phyloP scores from a whole-genome alignment of 2,113 vertebrate species.

The Zonotrichia leucophrys region DNA sequence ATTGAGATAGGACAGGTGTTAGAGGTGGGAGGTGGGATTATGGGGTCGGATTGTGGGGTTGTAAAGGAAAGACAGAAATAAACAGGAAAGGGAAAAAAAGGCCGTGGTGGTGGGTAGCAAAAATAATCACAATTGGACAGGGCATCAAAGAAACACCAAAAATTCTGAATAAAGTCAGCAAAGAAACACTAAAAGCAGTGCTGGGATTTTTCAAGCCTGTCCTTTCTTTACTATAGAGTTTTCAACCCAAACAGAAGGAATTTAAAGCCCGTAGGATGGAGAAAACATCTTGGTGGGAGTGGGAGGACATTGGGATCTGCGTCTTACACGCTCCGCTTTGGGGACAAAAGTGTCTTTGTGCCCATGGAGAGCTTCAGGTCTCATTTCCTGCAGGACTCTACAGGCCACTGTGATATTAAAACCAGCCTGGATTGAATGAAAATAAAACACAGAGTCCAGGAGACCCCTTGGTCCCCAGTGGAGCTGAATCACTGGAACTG shows the following conservation, averaged over 20 bases:
- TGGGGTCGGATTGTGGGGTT: background rate
- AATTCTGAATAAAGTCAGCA: background rate
- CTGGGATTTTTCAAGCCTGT: background rate
- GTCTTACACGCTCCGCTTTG: fast-evolving
- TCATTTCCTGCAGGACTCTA: background rate
- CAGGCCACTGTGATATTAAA: background rate
- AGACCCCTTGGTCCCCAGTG: background rate
- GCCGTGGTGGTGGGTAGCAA: fast-evolving
- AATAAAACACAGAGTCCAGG: background rate
- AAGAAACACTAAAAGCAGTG: background rate
- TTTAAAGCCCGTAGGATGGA: fast-evolving
- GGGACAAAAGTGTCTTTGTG: background rate
- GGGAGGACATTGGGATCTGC: fast-evolving
- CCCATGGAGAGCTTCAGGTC: fast-evolving
- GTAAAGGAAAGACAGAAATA: background rate
- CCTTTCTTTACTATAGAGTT: background rate
- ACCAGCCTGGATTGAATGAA: background rate
- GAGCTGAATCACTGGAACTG: background rate
- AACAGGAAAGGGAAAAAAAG: background rate
- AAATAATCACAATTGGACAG: background rate
- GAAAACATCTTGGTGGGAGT: background rate
- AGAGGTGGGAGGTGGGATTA: background rate
- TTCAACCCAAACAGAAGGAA: background rate
- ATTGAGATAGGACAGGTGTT: fast-evolving
- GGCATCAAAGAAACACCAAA: background rate